Conservation (phyloP, 2,888 invertebrate species). For the Prosopocoilus inquinatus region DNA sequence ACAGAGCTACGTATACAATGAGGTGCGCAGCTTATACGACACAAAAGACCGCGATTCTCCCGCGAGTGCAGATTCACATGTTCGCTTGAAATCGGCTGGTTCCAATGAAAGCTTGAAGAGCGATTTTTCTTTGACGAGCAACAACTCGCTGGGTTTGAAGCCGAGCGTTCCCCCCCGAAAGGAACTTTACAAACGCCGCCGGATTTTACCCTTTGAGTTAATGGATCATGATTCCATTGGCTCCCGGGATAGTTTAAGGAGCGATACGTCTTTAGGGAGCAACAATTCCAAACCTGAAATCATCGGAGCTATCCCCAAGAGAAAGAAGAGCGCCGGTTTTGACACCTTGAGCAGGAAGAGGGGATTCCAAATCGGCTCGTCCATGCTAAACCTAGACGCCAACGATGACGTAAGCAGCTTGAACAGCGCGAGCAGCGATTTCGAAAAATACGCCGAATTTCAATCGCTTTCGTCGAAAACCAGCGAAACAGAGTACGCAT, state of each 20-base stretch:
- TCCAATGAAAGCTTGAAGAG: background rate
- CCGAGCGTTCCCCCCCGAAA: no score
- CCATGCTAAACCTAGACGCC: constrained; percentile 27
- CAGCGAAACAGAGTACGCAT: constrained; percentile 17
- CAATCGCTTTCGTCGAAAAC: constrained; percentile 19
- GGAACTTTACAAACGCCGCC: no score
- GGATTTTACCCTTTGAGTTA: no score
- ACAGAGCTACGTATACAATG: background rate
- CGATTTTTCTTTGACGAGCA: background rate
- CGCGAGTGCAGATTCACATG: background rate
- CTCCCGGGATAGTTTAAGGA: constrained; percentile 12
- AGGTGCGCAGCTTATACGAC: background rate
- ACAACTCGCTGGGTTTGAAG: background rate
- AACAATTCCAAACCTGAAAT: constrained; percentile 35
- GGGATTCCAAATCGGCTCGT: constrained; percentile 37
- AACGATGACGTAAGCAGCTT: constrained; percentile 13
- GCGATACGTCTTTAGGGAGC: constrained; percentile 21
- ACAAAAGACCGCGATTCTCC: no score
- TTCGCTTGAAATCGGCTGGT: background rate
- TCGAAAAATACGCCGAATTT: constrained; percentile 6
- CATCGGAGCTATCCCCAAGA: constrained; percentile 38
- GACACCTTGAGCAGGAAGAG: constrained; percentile 36
- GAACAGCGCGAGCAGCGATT: constrained; percentile 9
- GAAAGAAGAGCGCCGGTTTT: constrained; percentile 26
- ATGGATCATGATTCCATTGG: constrained; percentile 5